Evolutionary conservation across 2,888 invertebrate species (phyloP).

Genomic region (Priocnemis perturbator): DNA sequence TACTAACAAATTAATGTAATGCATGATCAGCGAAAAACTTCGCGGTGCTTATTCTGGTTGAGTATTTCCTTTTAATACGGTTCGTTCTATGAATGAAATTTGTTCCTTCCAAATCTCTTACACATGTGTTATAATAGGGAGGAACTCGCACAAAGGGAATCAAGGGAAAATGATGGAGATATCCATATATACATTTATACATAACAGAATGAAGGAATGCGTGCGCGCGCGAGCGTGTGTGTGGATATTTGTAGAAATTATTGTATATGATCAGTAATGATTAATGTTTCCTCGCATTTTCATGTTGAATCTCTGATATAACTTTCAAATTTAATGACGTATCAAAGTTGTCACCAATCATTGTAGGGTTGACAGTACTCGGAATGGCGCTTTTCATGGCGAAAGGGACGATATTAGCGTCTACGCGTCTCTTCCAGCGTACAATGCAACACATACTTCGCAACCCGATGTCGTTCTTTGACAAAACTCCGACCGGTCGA

Average conservation of each 20-base stretch:
- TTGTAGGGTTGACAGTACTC: slow-evolving; percentile 77
- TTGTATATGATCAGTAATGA: too few species aligned
- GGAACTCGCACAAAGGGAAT: slow-evolving; percentile 46
- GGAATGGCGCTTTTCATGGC: slow-evolving; percentile 78
- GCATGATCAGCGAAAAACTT: slow-evolving; percentile 22
- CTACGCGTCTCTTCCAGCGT: slow-evolving; percentile 78
- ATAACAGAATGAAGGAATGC: too few species aligned
- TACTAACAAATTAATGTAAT: slow-evolving; percentile 12
- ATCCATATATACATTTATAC: too few species aligned
- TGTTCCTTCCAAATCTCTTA: slow-evolving; percentile 37
- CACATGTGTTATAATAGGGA: slow-evolving; percentile 50
- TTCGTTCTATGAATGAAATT: slow-evolving; percentile 20
- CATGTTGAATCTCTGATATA: slow-evolving; percentile 29
- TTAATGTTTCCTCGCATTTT: too few species aligned
- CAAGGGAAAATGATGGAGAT: too few species aligned
- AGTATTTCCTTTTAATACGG: slow-evolving; percentile 23
- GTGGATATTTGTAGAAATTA: too few species aligned
- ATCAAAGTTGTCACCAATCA: slow-evolving; percentile 52
- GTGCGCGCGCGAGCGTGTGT: too few species aligned
- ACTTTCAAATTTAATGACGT: slow-evolving; percentile 37
- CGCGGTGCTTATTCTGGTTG: slow-evolving; percentile 8
- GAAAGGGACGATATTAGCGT: slow-evolving; percentile 79
- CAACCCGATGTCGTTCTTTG: slow-evolving; percentile 83
- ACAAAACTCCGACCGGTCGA: slow-evolving; percentile 82
- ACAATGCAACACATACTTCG: slow-evolving; percentile 79